Conservation (phyloP, 2,113 vertebrate species). For the Caranx ignobilis region DNA sequence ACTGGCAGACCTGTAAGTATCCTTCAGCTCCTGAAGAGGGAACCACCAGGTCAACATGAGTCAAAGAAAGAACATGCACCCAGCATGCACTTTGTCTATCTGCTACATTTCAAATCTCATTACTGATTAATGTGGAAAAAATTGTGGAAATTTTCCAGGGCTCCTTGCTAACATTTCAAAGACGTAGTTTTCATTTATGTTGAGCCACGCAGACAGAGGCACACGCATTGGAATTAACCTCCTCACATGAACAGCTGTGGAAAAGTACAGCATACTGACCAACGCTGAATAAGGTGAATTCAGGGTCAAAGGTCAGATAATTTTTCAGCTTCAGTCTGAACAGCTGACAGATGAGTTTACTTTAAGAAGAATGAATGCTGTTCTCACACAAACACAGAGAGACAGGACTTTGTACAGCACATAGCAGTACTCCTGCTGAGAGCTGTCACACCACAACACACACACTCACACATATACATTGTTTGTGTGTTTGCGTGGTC, state of each 20-base stretch:
- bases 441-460: too few species aligned
- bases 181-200: constrained; percentile 46
- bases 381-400: too few species aligned
- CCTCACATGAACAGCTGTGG: constrained; percentile 32
- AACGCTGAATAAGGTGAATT: background rate
- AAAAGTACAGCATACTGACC: constrained; percentile 51
- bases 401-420: too few species aligned
- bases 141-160: constrained; percentile 54
- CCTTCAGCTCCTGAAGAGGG: background rate
- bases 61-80: constrained; percentile 14
- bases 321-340: too few species aligned
- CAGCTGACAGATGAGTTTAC: too few species aligned
- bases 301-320: too few species aligned
- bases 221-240: background rate
- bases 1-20: too few species aligned
- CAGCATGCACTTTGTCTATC: background rate
- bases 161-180: constrained; percentile 43
- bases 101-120: constrained; percentile 59
- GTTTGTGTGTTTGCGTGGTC: too few species aligned
- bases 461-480: too few species aligned
- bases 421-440: too few species aligned
- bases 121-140: constrained; percentile 76
- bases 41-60: constrained; percentile 14
- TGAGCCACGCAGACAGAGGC: background rate
- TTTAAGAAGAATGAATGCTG: too few species aligned